These are phyloP conservation scores for Leptinotarsa undecemlineata DNA, from an alignment of 1,140 invertebrate genomes.

Conservation along the genomic window DNA sequence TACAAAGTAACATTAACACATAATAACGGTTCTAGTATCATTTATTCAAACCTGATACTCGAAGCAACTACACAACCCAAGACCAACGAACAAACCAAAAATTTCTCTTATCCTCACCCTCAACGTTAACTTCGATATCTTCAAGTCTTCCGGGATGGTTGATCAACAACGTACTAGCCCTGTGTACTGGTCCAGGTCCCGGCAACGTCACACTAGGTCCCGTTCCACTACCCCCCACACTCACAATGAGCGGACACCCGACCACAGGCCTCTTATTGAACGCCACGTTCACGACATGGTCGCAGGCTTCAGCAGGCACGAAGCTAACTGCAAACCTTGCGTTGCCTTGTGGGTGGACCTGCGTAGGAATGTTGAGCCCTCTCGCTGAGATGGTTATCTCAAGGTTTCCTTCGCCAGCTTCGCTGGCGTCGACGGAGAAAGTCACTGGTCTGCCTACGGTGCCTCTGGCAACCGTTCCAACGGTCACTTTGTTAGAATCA, in stretches of 20 bases:
- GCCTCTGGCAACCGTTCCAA: slow-evolving; percentile 82
- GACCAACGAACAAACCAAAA: slow-evolving; percentile 16
- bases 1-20: no score
- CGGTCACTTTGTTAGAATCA: slow-evolving; percentile 77
- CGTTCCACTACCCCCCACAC: slow-evolving; percentile 71
- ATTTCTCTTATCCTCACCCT: slow-evolving; percentile 68
- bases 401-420: slow-evolving; percentile 96
- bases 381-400: slow-evolving; percentile 95
- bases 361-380: slow-evolving; percentile 93
- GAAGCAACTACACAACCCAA: slow-evolving; percentile 3
- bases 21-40: not conserved
- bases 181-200: slow-evolving; percentile 67
- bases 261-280: slow-evolving; percentile 88
- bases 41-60: slow-evolving; percentile 15
- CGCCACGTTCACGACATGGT: slow-evolving; percentile 93
- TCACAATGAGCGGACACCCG: slow-evolving; percentile 79
- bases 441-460: slow-evolving; percentile 84
- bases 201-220: slow-evolving; percentile 73
- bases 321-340: slow-evolving; percentile 93
- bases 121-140: slow-evolving; percentile 92
- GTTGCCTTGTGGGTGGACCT: slow-evolving; percentile 92
- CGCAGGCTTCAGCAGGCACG: slow-evolving; percentile 88
- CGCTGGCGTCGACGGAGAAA: slow-evolving; percentile 92
- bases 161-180: slow-evolving; percentile 66
- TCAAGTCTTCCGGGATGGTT: slow-evolving; percentile 81